Conservation (phyloP, 2,888 invertebrate genomes). For the Tiliacea citrago region DNA sequence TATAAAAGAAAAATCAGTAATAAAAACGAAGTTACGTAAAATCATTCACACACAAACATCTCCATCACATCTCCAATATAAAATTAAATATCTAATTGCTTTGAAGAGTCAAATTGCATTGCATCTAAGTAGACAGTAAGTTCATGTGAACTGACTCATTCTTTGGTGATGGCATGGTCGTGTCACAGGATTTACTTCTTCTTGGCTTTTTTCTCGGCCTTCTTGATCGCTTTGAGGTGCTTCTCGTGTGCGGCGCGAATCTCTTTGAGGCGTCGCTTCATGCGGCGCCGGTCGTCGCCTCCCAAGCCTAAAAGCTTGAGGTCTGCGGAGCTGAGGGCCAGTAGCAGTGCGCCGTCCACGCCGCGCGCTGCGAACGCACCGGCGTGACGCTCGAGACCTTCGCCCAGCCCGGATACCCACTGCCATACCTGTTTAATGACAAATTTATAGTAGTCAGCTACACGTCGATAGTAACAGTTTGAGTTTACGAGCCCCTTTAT, state of each 20-base stretch:
- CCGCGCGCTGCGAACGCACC: slow-evolving; percentile 96
- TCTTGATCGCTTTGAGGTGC: slow-evolving; percentile 95
- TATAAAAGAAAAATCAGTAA: slow-evolving; percentile 25
- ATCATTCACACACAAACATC: slow-evolving; percentile 18
- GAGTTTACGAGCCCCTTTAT: not conserved
- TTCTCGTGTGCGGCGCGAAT: slow-evolving; percentile 95
- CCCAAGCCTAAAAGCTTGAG: slow-evolving; percentile 96
- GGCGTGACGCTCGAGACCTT: slow-evolving; percentile 97
- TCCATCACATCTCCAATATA: slow-evolving; percentile 13
- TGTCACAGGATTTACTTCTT: slow-evolving; percentile 89
- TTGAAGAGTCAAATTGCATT: slow-evolving; percentile 25
- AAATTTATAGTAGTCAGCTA: not conserved
- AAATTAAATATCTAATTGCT: slow-evolving; percentile 36
- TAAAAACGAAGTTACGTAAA: slow-evolving; percentile 9
- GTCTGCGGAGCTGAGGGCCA: slow-evolving; percentile 97
- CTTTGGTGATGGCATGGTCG: slow-evolving; percentile 73
- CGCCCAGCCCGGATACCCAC: slow-evolving; percentile 95
- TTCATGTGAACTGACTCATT: slow-evolving; percentile 73
- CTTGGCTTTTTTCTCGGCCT: slow-evolving; percentile 95
- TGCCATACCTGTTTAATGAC: slow-evolving; percentile 94
- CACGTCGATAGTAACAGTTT: not conserved
- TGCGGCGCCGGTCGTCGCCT: slow-evolving; percentile 94
- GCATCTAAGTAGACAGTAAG: slow-evolving; percentile 40
- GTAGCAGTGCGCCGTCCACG: slow-evolving; percentile 96
- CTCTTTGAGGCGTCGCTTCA: slow-evolving; percentile 96